Conservation (phyloP, 2,113 vertebrate genomes). For the Malurus alboscapulatus region DNA sequence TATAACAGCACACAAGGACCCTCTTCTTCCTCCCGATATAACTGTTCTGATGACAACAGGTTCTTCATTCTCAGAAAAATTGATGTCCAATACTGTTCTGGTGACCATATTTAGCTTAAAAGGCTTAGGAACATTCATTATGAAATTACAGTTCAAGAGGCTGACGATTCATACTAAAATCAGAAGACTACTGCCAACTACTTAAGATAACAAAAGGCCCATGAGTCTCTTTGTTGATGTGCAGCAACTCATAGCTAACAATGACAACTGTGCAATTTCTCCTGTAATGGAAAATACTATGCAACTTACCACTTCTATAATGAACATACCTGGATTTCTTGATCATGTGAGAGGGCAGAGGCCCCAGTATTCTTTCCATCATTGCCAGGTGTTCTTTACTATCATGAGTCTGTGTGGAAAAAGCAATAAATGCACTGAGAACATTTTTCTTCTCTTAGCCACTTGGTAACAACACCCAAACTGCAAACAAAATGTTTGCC, state of each 20-base stretch:
- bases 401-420: slow-evolving; percentile 86
- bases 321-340: slow-evolving; percentile 88
- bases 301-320: neutral
- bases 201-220: neutral
- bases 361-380: slow-evolving; percentile 95
- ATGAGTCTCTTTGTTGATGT: neutral
- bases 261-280: neutral
- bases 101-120: neutral
- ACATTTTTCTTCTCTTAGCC: neutral
- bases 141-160: neutral
- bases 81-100: neutral
- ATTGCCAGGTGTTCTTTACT: slow-evolving; percentile 97
- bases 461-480: neutral
- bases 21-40: neutral
- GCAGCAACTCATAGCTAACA: neutral
- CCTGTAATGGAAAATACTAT: neutral
- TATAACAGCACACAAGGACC: neutral
- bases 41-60: neutral
- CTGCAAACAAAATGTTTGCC: neutral
- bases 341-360: slow-evolving; percentile 88
- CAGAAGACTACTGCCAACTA: neutral
- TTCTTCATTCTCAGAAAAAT: neutral
- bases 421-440: neutral
- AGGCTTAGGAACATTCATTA: neutral
- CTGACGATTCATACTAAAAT: neutral